Percentiles rank a stretch among this genome's conserved stretches.
Evolutionary conservation across 2,797 vertebrate genomes (phyloP).

Genomic region (Hirundo rustica): DNA sequence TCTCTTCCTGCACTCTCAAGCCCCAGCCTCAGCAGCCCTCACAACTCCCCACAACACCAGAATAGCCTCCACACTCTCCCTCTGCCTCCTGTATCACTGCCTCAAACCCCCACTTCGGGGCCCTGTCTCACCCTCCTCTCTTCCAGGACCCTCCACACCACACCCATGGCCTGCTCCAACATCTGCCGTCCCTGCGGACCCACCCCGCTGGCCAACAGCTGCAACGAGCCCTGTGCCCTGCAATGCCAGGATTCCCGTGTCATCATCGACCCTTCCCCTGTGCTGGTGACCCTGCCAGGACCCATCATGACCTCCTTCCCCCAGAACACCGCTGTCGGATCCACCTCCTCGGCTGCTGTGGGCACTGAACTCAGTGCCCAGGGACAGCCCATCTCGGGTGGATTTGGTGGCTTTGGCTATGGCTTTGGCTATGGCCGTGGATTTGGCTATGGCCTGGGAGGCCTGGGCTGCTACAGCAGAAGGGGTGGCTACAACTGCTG

Average conservation of each 20-base stretch:
- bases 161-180: too few species aligned
- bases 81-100: neutral
- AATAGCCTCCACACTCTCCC: neutral
- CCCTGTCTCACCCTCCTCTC: neutral
- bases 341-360: neutral
- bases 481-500: neutral
- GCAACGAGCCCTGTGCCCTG: too few species aligned
- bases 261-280: neutral
- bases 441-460: neutral
- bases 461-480: neutral
- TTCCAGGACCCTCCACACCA: neutral
- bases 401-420: neutral
- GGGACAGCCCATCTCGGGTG: neutral
- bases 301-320: neutral
- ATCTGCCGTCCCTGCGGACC: too few species aligned
- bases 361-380: neutral
- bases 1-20: accelerated
- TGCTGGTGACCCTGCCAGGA: neutral
- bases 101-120: too few species aligned
- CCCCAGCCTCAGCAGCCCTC: neutral
- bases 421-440: neutral
- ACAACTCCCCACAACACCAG: accelerated
- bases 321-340: neutral
- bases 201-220: too few species aligned
- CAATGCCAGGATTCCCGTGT: too few species aligned